Conservation (phyloP, 1,140 invertebrate genomes). For the Arion vulgaris region DNA sequence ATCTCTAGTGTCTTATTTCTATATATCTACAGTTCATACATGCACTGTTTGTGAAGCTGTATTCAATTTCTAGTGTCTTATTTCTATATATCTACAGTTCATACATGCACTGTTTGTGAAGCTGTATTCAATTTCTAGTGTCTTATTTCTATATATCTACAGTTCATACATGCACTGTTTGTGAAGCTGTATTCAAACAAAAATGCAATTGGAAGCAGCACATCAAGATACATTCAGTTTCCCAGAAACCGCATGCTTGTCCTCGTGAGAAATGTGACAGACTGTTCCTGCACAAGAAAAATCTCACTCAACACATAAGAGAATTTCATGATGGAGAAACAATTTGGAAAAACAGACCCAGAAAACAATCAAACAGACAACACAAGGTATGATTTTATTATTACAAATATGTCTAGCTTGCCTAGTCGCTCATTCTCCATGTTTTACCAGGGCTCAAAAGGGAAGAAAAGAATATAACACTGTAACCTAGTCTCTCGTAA, state of each 20-base stretch:
- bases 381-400: not conserved
- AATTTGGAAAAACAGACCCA: constrained; percentile 9
- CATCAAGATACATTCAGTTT: constrained; percentile 16
- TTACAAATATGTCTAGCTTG: no score
- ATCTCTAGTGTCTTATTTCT: no score
- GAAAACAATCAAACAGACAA: not conserved
- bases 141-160: not conserved
- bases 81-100: no score
- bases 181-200: constrained; percentile 15
- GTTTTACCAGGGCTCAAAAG: no score
- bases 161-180: not conserved
- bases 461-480: no score
- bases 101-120: no score
- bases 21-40: no score
- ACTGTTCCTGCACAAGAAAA: constrained; percentile 32
- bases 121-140: no score
- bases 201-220: constrained; percentile 28
- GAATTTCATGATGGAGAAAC: constrained; percentile 18
- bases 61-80: no score
- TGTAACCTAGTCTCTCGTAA: no score
- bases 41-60: no score
- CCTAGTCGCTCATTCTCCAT: no score
- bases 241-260: not conserved
- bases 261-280: constrained; percentile 2
- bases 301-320: constrained; percentile 29